Evolutionary conservation across 2,797 vertebrate species (phyloP).

Genomic region (Denticeps clupeoides): DNA sequence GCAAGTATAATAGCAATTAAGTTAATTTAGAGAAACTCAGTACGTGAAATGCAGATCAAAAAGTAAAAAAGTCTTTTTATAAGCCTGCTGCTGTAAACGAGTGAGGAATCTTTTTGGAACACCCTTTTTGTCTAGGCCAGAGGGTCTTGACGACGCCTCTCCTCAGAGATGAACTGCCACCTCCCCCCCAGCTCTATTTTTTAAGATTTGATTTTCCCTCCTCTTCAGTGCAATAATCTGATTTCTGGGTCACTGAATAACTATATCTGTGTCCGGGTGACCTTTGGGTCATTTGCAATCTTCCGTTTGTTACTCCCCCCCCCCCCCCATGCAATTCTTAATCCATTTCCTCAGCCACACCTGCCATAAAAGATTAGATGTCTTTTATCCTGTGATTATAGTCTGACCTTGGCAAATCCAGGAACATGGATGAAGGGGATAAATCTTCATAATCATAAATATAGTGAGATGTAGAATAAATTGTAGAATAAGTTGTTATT

Average conservation of each 20-base stretch:
- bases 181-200: slow-evolving; percentile 23
- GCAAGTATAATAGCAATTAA: no score
- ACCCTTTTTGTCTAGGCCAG: no score
- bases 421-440: slow-evolving; percentile 19
- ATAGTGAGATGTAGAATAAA: neutral
- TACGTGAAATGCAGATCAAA: no score
- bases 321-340: slow-evolving; percentile 27
- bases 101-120: no score
- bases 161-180: slow-evolving; percentile 19
- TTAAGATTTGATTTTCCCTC: slow-evolving; percentile 30
- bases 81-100: no score
- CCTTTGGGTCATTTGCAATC: slow-evolving; percentile 36
- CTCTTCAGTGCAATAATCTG: slow-evolving; percentile 31
- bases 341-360: slow-evolving; percentile 27
- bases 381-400: slow-evolving; percentile 22
- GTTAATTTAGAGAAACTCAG: no score
- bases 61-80: no score
- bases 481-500: no score
- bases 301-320: slow-evolving; percentile 14
- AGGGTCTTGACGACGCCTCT: slow-evolving; percentile 17
- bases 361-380: slow-evolving; percentile 24
- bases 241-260: slow-evolving; percentile 35
- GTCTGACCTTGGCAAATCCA: slow-evolving; percentile 26
- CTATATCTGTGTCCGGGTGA: slow-evolving; percentile 33
- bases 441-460: slow-evolving; percentile 22